Evolutionary conservation across 2,113 vertebrate species (phyloP).

Genomic region (Dicaeum eximium): DNA sequence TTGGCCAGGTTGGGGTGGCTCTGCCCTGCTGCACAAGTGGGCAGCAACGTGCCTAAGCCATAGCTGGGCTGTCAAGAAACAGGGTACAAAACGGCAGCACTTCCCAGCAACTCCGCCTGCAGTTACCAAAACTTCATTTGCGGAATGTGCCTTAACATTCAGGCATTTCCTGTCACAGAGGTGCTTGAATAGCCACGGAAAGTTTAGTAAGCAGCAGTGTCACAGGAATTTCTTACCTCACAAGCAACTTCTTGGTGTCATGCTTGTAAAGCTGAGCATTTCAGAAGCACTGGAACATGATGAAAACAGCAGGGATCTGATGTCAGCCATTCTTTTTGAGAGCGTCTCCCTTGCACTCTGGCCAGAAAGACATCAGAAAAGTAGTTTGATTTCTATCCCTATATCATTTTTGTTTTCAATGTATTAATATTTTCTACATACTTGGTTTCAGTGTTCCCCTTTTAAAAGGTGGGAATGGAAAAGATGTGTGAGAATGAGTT

Average conservation of each 20-base stretch:
- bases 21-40: neutral
- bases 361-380: neutral
- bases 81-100: neutral
- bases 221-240: neutral
- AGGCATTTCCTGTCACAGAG: neutral
- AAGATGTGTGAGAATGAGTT: neutral
- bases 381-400: neutral
- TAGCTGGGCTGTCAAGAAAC: neutral
- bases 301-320: neutral
- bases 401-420: rapidly evolving
- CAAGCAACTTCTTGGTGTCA: neutral
- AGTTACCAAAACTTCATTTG: neutral
- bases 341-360: neutral
- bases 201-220: neutral
- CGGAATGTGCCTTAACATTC: neutral
- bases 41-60: neutral
- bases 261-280: neutral
- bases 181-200: neutral
- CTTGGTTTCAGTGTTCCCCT: neutral
- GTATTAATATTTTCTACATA: neutral
- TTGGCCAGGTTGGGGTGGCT: neutral
- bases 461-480: neutral
- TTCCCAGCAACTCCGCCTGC: neutral
- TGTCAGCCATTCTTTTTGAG: neutral
- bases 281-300: neutral